Base-by-base conservation (phyloP, 2,113 vertebrate species). In the Sitta europaea region DNA sequence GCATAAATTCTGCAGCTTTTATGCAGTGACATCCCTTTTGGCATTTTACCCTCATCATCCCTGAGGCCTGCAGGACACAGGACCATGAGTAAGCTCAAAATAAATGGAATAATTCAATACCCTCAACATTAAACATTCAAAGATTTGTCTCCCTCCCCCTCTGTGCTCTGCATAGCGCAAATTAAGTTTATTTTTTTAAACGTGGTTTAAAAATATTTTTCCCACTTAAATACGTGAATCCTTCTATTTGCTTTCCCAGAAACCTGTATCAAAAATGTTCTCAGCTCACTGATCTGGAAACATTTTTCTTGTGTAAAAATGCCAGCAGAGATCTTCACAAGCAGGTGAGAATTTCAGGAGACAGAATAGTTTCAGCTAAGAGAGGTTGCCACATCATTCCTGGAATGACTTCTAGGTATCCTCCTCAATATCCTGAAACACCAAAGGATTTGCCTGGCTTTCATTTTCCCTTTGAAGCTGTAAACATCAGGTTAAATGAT, bases 361-460 rank as follows among this genome's bases (percentile, higher is more conserved):
- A 38, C 10, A 29, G 54, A 47, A 45, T 16, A 21, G 17, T 66
- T 38, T 20, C 8, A 48, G 13, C 2, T 10, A 7, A 11, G 38
- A 80, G 10, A 11, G 2, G 3, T 28, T 40, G 10, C 15, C 27
- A 20, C 29, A 29, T 35, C 10, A 25, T 58, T 84, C 42, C 68
- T 66, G 13, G 9, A 23, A 13, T 17, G 12, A 66, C n/a, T 83
- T 43, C 42, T 28, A 11, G 0, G 0, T 23, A 45, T 53, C 20
- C 19, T 20, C 35, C 66, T 19, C 15, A 25, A 42, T 9, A 73
- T 21, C 50, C 42, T 36, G 24, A 36, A 78, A 40, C 12, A 51
- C 4, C 8, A 47, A 35, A 21, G 43, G 35, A 48, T 92, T 86
- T 92, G 2, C 12, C 24, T 54, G 58, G 20, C 3, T 76, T 90